Evolutionary conservation across 1,140 invertebrate species (phyloP).

Genomic region (Trichonephila clavata): DNA sequence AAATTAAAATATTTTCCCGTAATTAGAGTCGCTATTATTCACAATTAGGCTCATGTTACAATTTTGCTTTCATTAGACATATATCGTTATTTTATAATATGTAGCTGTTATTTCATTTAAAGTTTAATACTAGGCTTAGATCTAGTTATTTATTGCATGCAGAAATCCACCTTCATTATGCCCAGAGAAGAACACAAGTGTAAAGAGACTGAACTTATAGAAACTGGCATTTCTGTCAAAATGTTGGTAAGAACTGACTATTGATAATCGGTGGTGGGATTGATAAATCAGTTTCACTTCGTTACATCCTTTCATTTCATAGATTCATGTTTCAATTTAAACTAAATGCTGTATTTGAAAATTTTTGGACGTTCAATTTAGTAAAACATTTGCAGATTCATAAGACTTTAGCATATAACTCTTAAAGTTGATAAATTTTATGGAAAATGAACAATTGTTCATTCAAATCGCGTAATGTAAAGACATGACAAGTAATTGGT

Average conservation of each 20-base stretch:
- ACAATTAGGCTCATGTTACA: no score
- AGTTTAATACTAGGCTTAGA: slow-evolving; percentile 64
- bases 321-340: neutral
- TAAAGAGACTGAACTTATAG: slow-evolving; percentile 80
- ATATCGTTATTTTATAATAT: neutral
- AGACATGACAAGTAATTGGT: no score
- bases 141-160: slow-evolving; percentile 77
- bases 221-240: slow-evolving; percentile 78
- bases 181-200: slow-evolving; percentile 81
- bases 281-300: neutral
- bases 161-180: slow-evolving; percentile 83
- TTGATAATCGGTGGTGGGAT: slow-evolving; percentile 67
- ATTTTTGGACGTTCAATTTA: no score
- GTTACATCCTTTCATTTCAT: neutral
- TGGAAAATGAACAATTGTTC: no score
- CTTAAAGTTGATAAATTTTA: no score
- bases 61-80: no score
- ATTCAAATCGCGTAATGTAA: no score
- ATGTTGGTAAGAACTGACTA: slow-evolving; percentile 76
- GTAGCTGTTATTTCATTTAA: slow-evolving; percentile 3
- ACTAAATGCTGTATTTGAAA: neutral
- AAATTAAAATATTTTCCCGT: no score
- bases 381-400: no score
- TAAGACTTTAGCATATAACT: no score
- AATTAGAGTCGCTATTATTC: no score